These are phyloP conservation scores for Ianthella basta DNA, from an alignment of 37 sponge, comb jelly and placozoan genomes.

Conservation along the genomic window DNA sequence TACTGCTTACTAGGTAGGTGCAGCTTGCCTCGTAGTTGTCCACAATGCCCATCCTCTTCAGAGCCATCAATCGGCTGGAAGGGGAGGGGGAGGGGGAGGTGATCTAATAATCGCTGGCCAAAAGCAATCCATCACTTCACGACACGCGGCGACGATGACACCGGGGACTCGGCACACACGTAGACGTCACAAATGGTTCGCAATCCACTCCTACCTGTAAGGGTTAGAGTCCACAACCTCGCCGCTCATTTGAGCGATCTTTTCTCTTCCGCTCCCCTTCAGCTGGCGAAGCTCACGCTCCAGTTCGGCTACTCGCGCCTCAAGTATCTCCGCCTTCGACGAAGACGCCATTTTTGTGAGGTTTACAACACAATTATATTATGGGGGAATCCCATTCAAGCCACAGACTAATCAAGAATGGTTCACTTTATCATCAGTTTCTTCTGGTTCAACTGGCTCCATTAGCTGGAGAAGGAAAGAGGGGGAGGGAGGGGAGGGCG, in stretches of 20 bases:
- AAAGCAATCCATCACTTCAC: neutral
- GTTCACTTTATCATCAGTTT: no score
- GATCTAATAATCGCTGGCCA: neutral
- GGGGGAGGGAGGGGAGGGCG: no score
- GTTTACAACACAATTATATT: no score
- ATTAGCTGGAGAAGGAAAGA: no score
- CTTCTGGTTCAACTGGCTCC: no score
- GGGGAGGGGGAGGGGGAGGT: neutral
- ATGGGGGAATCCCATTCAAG: no score
- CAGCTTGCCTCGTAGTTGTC: conserved; percentile 77
- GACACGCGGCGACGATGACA: no score
- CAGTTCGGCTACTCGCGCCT: neutral
- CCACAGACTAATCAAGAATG: no score
- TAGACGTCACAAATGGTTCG: no score
- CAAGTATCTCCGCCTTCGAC: neutral
- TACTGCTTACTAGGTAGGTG: neutral
- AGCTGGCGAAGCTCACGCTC: neutral
- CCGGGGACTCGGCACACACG: no score
- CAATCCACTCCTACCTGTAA: conserved; percentile 59
- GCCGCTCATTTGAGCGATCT: conserved; percentile 79
- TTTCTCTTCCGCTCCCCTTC: conserved; percentile 32
- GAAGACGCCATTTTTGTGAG: neutral
- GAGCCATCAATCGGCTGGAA: conserved; percentile 95
- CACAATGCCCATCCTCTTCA: conserved; percentile 97
- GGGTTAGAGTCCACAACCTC: conserved; percentile 95